Conservation (phyloP, 2,113 vertebrate species). For the Axis porcinus region DNA sequence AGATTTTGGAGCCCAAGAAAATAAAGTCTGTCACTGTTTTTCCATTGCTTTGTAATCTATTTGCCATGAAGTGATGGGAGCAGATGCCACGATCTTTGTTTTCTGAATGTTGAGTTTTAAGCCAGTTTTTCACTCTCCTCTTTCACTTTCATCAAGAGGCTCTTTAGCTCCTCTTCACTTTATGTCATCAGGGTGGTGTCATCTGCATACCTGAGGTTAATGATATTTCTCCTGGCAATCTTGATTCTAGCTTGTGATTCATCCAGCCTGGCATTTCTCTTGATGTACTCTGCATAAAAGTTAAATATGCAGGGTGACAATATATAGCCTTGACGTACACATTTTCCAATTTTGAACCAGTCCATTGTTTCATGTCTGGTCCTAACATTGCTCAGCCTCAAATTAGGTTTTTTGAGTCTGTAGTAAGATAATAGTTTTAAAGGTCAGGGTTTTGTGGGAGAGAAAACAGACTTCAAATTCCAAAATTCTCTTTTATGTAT, state of each 20-base stretch:
- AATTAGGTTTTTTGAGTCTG: not conserved
- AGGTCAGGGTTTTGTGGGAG: not conserved
- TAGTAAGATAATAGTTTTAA: not conserved
- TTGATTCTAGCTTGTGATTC: not conserved
- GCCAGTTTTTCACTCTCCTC: not conserved
- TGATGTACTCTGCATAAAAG: not conserved
- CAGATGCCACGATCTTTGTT: rapidly evolving
- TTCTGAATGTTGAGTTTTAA: not conserved
- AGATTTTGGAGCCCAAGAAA: not conserved
- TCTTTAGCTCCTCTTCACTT: not conserved
- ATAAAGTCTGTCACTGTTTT: not conserved
- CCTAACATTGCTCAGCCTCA: not conserved
- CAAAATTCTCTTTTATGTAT: not conserved
- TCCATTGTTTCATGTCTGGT: not conserved
- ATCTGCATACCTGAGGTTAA: not conserved
- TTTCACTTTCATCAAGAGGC: not conserved
- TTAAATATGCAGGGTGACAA: not conserved
- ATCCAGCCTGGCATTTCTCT: not conserved
- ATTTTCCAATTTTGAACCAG: not conserved
- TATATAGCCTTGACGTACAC: not conserved
- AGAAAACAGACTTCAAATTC: conserved; percentile 12
- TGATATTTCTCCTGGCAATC: not conserved
- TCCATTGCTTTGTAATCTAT: not conserved
- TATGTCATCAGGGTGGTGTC: not conserved
- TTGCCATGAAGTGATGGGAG: not conserved